These are phyloP conservation scores for Melieria picta DNA, from an alignment of 2,888 invertebrate species.

Conservation along the genomic window DNA sequence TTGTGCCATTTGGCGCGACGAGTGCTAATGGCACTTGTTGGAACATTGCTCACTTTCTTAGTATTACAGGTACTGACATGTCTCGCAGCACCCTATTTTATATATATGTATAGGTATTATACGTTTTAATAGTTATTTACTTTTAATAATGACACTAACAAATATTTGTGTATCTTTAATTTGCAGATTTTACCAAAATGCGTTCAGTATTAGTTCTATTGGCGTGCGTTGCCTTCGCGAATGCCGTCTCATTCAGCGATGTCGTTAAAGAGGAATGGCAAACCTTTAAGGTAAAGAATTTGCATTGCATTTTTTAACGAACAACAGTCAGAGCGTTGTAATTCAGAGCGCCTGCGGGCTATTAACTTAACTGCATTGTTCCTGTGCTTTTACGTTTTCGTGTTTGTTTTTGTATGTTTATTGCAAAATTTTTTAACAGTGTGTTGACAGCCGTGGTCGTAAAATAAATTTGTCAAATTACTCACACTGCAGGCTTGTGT, in stretches of 20 bases:
- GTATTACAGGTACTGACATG: too few species aligned
- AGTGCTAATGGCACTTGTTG: too few species aligned
- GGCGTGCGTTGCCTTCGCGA: slow-evolving; percentile 68
- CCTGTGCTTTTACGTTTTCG: not conserved
- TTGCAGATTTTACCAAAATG: slow-evolving; percentile 45
- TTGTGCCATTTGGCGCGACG: too few species aligned
- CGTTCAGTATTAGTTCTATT: slow-evolving; percentile 52
- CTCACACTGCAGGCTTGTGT: too few species aligned
- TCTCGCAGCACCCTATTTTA: too few species aligned
- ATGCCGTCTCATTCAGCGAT: slow-evolving; percentile 78
- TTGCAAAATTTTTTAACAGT: not conserved
- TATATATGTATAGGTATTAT: too few species aligned
- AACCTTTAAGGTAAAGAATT: slow-evolving; percentile 75
- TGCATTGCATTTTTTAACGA: not conserved
- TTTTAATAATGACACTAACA: not conserved
- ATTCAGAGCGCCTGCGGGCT: not conserved
- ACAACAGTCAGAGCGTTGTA: not conserved
- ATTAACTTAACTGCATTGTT: not conserved
- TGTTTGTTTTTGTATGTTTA: not conserved
- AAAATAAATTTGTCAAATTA: too few species aligned
- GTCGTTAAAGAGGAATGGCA: slow-evolving; percentile 81
- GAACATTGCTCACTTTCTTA: too few species aligned
- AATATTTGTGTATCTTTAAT: not conserved
- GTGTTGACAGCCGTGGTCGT: not conserved
- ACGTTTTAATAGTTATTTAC: too few species aligned